Conservation (phyloP, 2,113 vertebrate species). For the Anolis carolinensis region DNA sequence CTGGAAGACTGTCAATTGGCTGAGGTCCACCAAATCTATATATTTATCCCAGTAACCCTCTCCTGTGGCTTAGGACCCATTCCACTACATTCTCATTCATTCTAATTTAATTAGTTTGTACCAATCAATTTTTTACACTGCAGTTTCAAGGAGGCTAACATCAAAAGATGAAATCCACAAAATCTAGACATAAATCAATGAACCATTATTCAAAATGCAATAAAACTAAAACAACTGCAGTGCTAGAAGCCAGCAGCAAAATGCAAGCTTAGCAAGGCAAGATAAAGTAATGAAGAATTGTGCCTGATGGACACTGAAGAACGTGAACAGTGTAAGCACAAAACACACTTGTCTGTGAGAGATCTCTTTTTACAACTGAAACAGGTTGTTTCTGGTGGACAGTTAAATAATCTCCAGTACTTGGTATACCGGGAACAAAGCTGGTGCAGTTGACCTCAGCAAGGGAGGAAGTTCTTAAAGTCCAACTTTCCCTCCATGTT, state of each 20-base stretch:
- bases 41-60: neutral
- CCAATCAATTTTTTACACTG: neutral
- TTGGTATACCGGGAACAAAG: neutral
- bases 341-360: neutral
- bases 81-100: neutral
- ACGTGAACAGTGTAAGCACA: neutral
- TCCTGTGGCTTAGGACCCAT: neutral
- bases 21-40: neutral
- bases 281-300: neutral
- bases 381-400: neutral
- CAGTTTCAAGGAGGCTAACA: neutral
- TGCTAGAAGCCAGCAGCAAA: neutral
- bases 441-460: neutral
- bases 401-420: neutral
- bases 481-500: neutral
- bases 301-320: neutral
- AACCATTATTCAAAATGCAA: neutral
- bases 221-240: neutral
- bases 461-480: neutral
- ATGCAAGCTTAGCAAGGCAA: neutral
- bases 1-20: neutral
- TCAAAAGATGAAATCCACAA: neutral
- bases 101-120: neutral
- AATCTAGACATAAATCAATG: neutral
- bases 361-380: neutral